Evolutionary conservation across 2,888 invertebrate genomes (phyloP).

Genomic region (Cetonia aurata): DNA sequence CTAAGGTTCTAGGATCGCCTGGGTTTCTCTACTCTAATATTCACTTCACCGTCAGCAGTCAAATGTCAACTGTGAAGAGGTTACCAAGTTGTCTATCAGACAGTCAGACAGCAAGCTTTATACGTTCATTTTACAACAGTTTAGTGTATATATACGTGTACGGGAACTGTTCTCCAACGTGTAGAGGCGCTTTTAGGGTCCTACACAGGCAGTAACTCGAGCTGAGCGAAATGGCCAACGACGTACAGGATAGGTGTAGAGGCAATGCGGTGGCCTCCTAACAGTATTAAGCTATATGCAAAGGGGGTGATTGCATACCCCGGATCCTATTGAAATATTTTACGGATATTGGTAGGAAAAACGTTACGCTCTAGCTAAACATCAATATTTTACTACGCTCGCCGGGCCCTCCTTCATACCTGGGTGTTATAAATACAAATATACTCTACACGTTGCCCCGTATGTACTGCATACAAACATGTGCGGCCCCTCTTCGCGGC

Average conservation of each 20-base stretch:
- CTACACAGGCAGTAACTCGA: slow-evolving; percentile 55
- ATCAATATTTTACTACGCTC: slow-evolving; percentile 37
- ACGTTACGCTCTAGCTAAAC: slow-evolving; percentile 38
- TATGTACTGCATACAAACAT: slow-evolving; percentile 9
- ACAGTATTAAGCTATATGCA: slow-evolving; percentile 51
- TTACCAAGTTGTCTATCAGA: slow-evolving; percentile 58
- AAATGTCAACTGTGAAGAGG: slow-evolving; percentile 44
- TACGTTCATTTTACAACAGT: slow-evolving; percentile 68
- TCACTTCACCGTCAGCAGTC: slow-evolving; percentile 42
- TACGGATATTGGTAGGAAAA: slow-evolving; percentile 43
- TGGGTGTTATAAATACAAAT: slow-evolving; percentile 22
- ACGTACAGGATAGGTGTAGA: slow-evolving; percentile 62
- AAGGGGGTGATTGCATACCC: slow-evolving; percentile 49
- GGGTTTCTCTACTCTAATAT: slow-evolving; percentile 30
- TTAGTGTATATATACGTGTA: slow-evolving; percentile 58
- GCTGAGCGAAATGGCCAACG: slow-evolving; percentile 62
- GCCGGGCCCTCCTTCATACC: slow-evolving; percentile 23
- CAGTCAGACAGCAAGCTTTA: slow-evolving; percentile 65
- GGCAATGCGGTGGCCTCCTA: slow-evolving; percentile 53
- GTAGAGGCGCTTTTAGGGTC: slow-evolving; percentile 63
- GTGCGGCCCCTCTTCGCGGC: slow-evolving; percentile 13
- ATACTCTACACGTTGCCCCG: slow-evolving; percentile 18
- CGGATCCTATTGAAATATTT: slow-evolving; percentile 47
- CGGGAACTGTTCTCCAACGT: slow-evolving; percentile 57
- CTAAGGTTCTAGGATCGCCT: background rate